Conservation (phyloP, 2,888 invertebrate species). For the Chrysotoxum bicinctum region DNA sequence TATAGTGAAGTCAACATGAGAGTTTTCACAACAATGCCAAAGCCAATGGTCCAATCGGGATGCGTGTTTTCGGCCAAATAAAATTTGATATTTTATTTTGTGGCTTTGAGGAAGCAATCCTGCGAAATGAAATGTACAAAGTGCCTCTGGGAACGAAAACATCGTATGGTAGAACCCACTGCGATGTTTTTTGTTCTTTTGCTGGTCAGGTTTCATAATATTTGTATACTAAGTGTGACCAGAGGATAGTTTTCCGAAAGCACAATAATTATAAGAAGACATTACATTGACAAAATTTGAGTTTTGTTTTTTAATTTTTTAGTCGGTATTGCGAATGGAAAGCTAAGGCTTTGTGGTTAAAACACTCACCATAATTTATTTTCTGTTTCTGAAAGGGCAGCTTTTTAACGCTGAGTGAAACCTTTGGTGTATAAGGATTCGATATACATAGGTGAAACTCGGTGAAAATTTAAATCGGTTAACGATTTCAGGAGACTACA, state of each 20-base stretch:
- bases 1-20: slow-evolving; percentile 40
- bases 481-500: too few species aligned
- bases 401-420: too few species aligned
- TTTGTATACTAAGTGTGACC: background rate
- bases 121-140: slow-evolving; percentile 55
- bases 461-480: too few species aligned
- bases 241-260: background rate
- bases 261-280: too few species aligned
- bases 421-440: too few species aligned
- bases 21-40: slow-evolving; percentile 70
- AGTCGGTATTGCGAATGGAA: too few species aligned
- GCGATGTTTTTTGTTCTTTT: background rate
- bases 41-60: slow-evolving; percentile 56
- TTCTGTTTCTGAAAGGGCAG: too few species aligned
- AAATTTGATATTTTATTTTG: slow-evolving; percentile 70
- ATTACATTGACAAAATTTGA: too few species aligned
- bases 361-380: too few species aligned
- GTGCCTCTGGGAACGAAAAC: slow-evolving; percentile 58
- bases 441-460: too few species aligned
- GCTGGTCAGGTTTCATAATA: background rate
- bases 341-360: too few species aligned
- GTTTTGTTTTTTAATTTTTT: too few species aligned
- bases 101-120: slow-evolving; percentile 59
- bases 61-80: slow-evolving; percentile 65
- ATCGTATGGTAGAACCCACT: background rate